These are phyloP conservation scores for Zygaena filipendulae DNA, from an alignment of 2,888 invertebrate genomes.

Conservation along the genomic window DNA sequence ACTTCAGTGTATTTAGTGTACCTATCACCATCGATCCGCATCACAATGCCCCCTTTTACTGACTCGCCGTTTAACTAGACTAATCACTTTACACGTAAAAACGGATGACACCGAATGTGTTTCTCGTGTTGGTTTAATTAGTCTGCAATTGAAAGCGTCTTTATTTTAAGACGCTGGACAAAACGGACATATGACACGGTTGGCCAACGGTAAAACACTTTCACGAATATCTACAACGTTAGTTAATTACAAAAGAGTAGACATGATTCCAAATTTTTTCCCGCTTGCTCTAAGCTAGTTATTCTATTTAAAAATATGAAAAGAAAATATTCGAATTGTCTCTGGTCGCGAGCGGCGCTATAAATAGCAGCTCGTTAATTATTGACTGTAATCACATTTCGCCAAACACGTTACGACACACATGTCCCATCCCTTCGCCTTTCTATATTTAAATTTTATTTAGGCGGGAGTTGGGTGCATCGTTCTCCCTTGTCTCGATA, in stretches of 20 bases:
- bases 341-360: constrained; percentile 28
- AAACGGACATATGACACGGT: constrained; percentile 56
- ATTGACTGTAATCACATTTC: constrained; percentile 66
- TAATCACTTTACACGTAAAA: constrained; percentile 66
- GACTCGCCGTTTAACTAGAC: constrained; percentile 53
- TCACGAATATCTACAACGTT: constrained; percentile 58
- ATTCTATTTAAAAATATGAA: no score
- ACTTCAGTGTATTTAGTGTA: constrained; percentile 60
- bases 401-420: constrained; percentile 66
- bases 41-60: constrained; percentile 54
- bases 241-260: constrained; percentile 46
- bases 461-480: constrained; percentile 38
- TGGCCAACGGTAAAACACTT: constrained; percentile 63
- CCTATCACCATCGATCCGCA: constrained; percentile 53
- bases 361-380: constrained; percentile 64
- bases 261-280: constrained; percentile 44
- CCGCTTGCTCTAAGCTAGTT: no score
- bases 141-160: constrained; percentile 66
- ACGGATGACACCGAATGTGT: constrained; percentile 57
- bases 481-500: constrained; percentile 48
- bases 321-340: constrained; percentile 42
- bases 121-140: constrained; percentile 68
- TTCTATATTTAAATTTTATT: constrained; percentile 65
- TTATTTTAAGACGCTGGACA: constrained; percentile 60
- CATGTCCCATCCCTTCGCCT: constrained; percentile 67